Conservation (phyloP, 2,113 vertebrate genomes). For the Brachyhypopomus gauderio region DNA sequence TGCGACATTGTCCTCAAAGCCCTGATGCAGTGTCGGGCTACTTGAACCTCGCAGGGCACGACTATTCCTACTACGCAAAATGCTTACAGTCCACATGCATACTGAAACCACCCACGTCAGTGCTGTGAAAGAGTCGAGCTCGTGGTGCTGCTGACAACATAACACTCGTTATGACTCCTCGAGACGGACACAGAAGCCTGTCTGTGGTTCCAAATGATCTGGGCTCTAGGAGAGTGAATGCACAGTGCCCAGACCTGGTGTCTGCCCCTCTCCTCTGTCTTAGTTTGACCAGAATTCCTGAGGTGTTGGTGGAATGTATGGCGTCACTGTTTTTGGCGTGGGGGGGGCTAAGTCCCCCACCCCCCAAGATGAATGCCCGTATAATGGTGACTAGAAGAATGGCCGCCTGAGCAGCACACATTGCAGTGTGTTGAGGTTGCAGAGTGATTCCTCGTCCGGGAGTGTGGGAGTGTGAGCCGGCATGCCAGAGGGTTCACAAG, state of each 20-base stretch:
- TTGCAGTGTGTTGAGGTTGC: background rate
- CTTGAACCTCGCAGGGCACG: background rate
- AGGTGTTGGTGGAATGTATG: background rate
- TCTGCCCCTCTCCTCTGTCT: background rate
- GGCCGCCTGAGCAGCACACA: background rate
- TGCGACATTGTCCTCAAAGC: background rate
- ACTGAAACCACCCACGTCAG: background rate
- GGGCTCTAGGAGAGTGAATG: conserved; percentile 1
- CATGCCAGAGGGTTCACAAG: background rate
- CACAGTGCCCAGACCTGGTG: background rate
- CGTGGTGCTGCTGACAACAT: no score
- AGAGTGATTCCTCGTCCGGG: background rate
- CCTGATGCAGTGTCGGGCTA: background rate
- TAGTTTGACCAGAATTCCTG: background rate
- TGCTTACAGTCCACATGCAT: background rate
- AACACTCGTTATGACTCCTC: no score
- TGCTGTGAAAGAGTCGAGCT: background rate
- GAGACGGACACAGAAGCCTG: no score
- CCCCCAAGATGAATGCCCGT: background rate
- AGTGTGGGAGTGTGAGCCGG: conserved; percentile 8
- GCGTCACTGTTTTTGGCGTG: background rate
- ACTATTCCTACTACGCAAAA: background rate
- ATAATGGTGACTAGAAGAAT: background rate
- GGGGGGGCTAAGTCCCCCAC: background rate
- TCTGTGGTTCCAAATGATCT: background rate